Base-by-base conservation (phyloP, 2,888 invertebrate genomes). In the Isoperla grammatica region DNA sequence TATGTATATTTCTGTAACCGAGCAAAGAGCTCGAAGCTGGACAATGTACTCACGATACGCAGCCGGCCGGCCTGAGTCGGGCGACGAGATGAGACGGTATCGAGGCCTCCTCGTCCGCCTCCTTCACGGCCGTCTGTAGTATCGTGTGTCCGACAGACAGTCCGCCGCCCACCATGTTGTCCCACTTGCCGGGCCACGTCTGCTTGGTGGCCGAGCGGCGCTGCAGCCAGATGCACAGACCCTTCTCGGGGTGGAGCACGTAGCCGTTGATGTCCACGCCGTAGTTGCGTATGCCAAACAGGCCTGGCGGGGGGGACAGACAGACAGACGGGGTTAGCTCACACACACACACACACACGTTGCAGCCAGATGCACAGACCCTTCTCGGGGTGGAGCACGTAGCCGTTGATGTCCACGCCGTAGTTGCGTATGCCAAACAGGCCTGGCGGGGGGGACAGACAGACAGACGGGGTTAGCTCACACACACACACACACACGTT, bases 241-340 rank as follows among this genome's bases (percentile, higher is more conserved):
- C 91, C 74, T 87, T 87, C 55, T 85, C 84, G 37, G 90, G 90
- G 75, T 93, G 88, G 71, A 83, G 83, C 56, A 93, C 87, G 74
- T 90, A 97, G 12, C 95, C 96, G 73, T 93, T 95, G 61, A 97
- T 91, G 73, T 95, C 94, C 57, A 95, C 91, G 19, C 96, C 96
- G 76, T 94, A 96, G 74, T 92, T 92, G 67, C 91, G 84, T 68
- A 95, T 90, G 56, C 96, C 96, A 78, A 97, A 95, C 57, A 96
- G 76, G 73, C 81, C 83, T 83, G 49, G 17, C 15, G 45, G 29
- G 9, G 54, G 23, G 22, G 8, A 29, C 5, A 29, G 8, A 8
- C 8, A 29, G n/a, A n/a, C n/a, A n/a, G n/a, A n/a, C n/a, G n/a
- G n/a, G n/a, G n/a, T n/a, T n/a, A n/a, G n/a, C n/a, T n/a, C n/a